Conservation (phyloP, 2,888 invertebrate species). For the Napeogenes sylphis region DNA sequence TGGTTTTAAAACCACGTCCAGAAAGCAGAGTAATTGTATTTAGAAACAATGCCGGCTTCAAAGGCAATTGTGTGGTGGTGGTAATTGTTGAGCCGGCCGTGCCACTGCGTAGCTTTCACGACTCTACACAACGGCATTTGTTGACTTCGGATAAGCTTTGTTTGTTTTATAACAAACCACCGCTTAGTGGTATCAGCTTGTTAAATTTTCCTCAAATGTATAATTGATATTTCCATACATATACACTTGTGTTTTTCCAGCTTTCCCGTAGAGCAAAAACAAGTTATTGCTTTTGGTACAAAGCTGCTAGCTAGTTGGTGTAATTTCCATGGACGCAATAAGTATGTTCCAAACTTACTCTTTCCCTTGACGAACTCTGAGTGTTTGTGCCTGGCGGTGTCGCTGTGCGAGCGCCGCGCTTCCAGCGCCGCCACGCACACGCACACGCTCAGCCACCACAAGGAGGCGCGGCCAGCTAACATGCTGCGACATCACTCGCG, state of each 20-base stretch:
- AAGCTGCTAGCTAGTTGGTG: too few relatives aligned
- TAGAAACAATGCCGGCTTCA: constrained; percentile 18
- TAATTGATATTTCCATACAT: background rate
- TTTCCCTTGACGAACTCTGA: constrained; percentile 88
- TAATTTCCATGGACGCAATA: too few relatives aligned
- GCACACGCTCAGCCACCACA: constrained; percentile 64
- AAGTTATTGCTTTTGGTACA: too few relatives aligned
- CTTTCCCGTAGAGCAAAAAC: too few relatives aligned
- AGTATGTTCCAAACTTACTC: constrained; percentile 78
- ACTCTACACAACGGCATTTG: constrained; percentile 59
- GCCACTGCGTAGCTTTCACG: constrained; percentile 39
- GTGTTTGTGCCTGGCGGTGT: constrained; percentile 60
- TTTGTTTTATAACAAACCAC: constrained; percentile 54
- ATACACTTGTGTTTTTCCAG: too few relatives aligned
- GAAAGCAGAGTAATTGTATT: constrained; percentile 10
- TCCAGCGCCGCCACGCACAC: constrained; percentile 39
- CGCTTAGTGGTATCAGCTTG: constrained; percentile 43
- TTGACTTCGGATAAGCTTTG: constrained; percentile 62
- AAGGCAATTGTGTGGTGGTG: constrained; percentile 10
- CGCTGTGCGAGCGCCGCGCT: constrained; percentile 54
- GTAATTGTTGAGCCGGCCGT: constrained; percentile 9
- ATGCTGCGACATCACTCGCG: constrained; percentile 75
- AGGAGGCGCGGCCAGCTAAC: constrained; percentile 63
- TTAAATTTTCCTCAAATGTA: background rate
- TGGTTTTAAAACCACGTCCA: constrained; percentile 8